Base-by-base conservation (phyloP, 1,140 invertebrate genomes). In the Charaxes varanes region DNA sequence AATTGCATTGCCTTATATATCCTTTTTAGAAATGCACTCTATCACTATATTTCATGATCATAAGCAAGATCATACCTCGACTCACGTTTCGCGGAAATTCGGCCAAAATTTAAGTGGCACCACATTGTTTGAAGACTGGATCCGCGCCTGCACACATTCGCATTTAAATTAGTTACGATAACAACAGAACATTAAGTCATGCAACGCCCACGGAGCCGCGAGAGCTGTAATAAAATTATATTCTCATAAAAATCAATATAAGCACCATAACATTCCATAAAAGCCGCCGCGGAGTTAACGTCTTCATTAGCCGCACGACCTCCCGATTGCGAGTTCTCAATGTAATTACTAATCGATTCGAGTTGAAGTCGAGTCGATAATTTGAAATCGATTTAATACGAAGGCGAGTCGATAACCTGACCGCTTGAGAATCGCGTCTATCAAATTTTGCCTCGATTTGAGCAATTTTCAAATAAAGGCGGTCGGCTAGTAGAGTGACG, bases 161-260 rank as follows among this genome's bases (percentile, higher is more conserved):
- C n/a, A n/a, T n/a, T n/a, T n/a, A n/a, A n/a, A n/a, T n/a, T n/a
- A n/a, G n/a, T n/a, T n/a, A n/a, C n/a, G n/a, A 51, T 54, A 58
- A 58, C 40, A 53, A 49, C 43, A 53, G 41, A 53, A 51, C 30
- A 47, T 45, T 42, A 53, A 60, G 32, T 24, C 24, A 28, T 43
- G 48, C 40, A 45, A 52, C 61, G 61, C 59, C 63, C 52, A 66
- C 56, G 41, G 34, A 38, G 38, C 36, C 26, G 33, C 37, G 38
- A 26, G 42, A 19, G 26, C 27, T 23, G 36, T 66, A 65, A 70
- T 73, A 66, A 76, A 73, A 79, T 78, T 73, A 79, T 68, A 55
- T 61, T 68, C 64, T 57, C 58, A 70, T 78, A 72, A 80, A 78
- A 83, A 76, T 80, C 71, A 83, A 83, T 77, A 71, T 72, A 76